phyloP scores from a whole-genome alignment of 2,113 vertebrate genomes.

The Ceyx melanurus region DNA sequence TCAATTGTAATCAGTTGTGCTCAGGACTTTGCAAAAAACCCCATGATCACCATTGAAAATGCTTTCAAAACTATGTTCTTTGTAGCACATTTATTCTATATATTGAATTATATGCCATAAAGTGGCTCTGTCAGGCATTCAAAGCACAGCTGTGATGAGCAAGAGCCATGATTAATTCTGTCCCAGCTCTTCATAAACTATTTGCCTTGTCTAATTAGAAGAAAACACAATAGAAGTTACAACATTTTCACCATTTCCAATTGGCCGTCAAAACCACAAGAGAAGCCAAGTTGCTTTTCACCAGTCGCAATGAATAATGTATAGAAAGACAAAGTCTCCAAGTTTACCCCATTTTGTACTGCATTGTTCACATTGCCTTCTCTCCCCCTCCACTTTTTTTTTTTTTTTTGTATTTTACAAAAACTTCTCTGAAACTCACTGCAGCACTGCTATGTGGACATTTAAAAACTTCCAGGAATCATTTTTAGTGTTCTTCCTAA shows the following conservation, averaged over 20 bases:
- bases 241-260: slow-evolving; percentile 57
- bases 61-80: slow-evolving; percentile 46
- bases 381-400: background rate
- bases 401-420: background rate
- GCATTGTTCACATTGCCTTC: slow-evolving; percentile 7
- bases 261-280: slow-evolving; percentile 15
- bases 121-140: slow-evolving; percentile 58
- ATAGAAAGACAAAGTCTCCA: slow-evolving; percentile 47
- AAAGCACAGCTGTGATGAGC: slow-evolving; percentile 55
- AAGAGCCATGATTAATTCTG: slow-evolving; percentile 65
- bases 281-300: slow-evolving; percentile 42
- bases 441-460: background rate
- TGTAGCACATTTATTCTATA: slow-evolving; percentile 60
- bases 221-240: slow-evolving; percentile 63
- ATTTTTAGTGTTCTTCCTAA: background rate
- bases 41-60: background rate
- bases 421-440: background rate
- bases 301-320: slow-evolving; percentile 55
- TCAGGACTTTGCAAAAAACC: slow-evolving; percentile 13
- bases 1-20: slow-evolving; percentile 53
- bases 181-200: slow-evolving; percentile 57
- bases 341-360: slow-evolving; percentile 8
- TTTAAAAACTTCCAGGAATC: background rate
- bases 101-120: slow-evolving; percentile 64
- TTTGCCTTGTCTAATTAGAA: slow-evolving; percentile 56